phyloP scores from a whole-genome alignment of 1,140 invertebrate species.

The Saccostrea echinata region DNA sequence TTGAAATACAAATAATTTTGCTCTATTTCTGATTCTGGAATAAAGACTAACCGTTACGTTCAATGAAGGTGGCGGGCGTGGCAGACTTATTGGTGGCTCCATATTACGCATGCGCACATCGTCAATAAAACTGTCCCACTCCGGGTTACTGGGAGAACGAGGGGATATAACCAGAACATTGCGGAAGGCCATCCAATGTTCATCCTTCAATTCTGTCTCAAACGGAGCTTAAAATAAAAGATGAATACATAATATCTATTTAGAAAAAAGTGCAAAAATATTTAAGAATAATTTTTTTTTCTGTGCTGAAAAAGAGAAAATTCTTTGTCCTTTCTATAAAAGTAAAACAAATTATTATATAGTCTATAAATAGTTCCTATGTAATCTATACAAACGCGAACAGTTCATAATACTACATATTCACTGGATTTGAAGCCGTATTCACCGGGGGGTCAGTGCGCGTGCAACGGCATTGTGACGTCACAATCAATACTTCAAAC shows the following conservation, averaged over 20 bases:
- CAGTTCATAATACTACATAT: too few relatives aligned
- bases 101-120: slow-evolving; percentile 61
- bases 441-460: too few relatives aligned
- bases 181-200: slow-evolving; percentile 63
- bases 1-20: background rate
- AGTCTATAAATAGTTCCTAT: too few relatives aligned
- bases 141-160: slow-evolving; percentile 61
- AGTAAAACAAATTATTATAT: too few relatives aligned
- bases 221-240: slow-evolving; percentile 60
- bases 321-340: too few relatives aligned
- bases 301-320: too few relatives aligned
- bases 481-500: too few relatives aligned
- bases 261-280: too few relatives aligned
- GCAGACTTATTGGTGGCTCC: slow-evolving; percentile 61
- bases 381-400: too few relatives aligned
- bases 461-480: too few relatives aligned
- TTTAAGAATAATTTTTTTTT: too few relatives aligned
- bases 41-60: background rate
- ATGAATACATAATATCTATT: background rate
- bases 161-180: slow-evolving; percentile 67
- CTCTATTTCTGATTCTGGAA: background rate
- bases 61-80: slow-evolving; percentile 18
- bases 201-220: slow-evolving; percentile 49
- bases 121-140: slow-evolving; percentile 66
- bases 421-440: too few relatives aligned